Base-by-base conservation (phyloP, 2,888 invertebrate species). In the Cryptocheilus praepositus region DNA sequence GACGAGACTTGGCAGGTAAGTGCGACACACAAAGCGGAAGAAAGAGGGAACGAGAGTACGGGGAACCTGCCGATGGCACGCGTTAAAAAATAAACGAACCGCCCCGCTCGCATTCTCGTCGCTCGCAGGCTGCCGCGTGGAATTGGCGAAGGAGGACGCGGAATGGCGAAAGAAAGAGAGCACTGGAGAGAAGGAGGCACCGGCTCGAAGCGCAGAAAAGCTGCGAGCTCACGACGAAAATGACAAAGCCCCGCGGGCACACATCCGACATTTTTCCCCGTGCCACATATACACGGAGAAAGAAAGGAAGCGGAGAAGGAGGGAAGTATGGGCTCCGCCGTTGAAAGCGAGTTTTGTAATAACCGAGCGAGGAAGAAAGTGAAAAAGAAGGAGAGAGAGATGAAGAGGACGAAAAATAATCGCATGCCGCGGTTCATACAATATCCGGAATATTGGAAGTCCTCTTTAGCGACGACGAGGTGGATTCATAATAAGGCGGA, bases 221-320 rank as follows among this genome's bases (percentile, higher is more conserved):
- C 76, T 72, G 73, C 76, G 73, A 76, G 75, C 71, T 73, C 70
- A 61, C 71, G 77, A 82, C 81, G 79, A 83, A 84, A 84, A 84
- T 84, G 84, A 84, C 84, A 84, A 83, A 83, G 79, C 75, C 84
- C 80, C 70, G 65, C 68, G 80, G 82, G 79, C 77, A 75, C 75
- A 76, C 73, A 72, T 70, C 75, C 78, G 79, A 77, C 78, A 75
- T 82, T 83, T 81, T 78, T 77, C 76, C 63, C 69, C 62, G 54
- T 70, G 57, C 65, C 62, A 49, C 61, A 61, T 65, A 74, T 73
- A 76, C 70, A 70, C 67, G 56, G 54, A 46, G 15, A 59, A 44
- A 44, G 58, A 55, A n/a, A 4, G 46, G n/a, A 7, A 28, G 28
- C 28, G 28, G 28, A 28, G 28, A 28, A 5, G 28, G 13, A 11